These are phyloP conservation scores for Metalampra italica DNA, from an alignment of 2,888 invertebrate genomes.

Conservation along the genomic window DNA sequence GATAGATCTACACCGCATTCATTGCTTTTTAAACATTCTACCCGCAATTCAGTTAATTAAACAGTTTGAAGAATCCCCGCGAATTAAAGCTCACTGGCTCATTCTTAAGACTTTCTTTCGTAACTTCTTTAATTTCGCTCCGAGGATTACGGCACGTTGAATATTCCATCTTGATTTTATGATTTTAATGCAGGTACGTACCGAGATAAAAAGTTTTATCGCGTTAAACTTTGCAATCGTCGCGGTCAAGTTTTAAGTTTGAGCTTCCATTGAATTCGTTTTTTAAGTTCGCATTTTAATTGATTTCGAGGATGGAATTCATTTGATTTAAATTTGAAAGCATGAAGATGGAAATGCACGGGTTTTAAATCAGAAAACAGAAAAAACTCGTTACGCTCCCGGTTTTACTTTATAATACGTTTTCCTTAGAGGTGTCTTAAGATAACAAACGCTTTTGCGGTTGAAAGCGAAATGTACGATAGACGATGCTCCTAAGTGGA, in stretches of 20 bases:
- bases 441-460: no score
- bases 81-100: conserved; percentile 1
- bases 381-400: no score
- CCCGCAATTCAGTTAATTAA: conserved; percentile 10
- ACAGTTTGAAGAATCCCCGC: conserved; percentile 12
- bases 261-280: neutral
- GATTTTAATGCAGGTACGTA: conserved; percentile 3
- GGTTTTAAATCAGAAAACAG: no score
- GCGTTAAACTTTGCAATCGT: conserved; percentile 1
- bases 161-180: conserved; percentile 11
- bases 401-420: no score
- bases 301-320: no score
- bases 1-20: neutral
- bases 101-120: conserved; percentile 9
- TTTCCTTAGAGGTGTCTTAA: no score
- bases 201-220: conserved; percentile 5
- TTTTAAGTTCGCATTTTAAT: neutral
- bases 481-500: no score
- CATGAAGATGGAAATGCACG: no score
- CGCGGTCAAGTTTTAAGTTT: neutral
- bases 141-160: conserved; percentile 13
- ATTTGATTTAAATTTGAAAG: no score
- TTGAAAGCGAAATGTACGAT: no score
- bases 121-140: conserved; percentile 20
- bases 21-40: neutral